phyloP scores from a whole-genome alignment of 2,888 invertebrate genomes.

The Tuta absoluta region DNA sequence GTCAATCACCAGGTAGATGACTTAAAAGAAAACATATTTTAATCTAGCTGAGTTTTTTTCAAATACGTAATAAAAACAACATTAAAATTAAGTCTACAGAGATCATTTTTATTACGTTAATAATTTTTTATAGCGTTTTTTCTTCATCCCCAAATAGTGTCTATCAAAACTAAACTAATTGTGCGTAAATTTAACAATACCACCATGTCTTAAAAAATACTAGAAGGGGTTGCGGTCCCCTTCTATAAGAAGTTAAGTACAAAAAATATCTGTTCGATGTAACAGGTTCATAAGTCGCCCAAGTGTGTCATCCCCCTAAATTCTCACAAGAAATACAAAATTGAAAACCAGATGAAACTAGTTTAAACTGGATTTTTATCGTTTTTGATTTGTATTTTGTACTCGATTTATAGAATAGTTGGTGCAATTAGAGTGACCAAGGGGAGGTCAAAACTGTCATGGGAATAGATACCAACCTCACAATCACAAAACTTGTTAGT shows the following conservation, averaged over 20 bases:
- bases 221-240: background rate
- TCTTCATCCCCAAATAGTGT: too few relatives aligned
- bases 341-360: slow-evolving; percentile 33
- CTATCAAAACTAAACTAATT: background rate
- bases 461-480: slow-evolving; percentile 36
- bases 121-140: background rate
- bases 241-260: slow-evolving; percentile 20
- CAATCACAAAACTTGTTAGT: background rate
- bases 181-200: slow-evolving; percentile 8
- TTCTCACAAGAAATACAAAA: slow-evolving; percentile 37
- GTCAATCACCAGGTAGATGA: too few relatives aligned
- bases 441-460: slow-evolving; percentile 37
- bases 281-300: slow-evolving; percentile 41
- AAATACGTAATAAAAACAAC: too few relatives aligned
- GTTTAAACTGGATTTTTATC: slow-evolving; percentile 43
- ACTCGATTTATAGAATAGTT: slow-evolving; percentile 38
- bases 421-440: slow-evolving; percentile 25
- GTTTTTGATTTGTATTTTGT: slow-evolving; percentile 37
- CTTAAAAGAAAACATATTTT: too few relatives aligned
- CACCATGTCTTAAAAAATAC: slow-evolving; percentile 8
- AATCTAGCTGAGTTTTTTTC: too few relatives aligned
- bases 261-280: slow-evolving; percentile 36
- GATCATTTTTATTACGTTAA: too few relatives aligned
- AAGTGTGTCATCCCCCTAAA: slow-evolving; percentile 31
- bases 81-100: too few relatives aligned